These are phyloP conservation scores for Neogale vison DNA, from an alignment of 2,113 vertebrate species.

Conservation along the genomic window DNA sequence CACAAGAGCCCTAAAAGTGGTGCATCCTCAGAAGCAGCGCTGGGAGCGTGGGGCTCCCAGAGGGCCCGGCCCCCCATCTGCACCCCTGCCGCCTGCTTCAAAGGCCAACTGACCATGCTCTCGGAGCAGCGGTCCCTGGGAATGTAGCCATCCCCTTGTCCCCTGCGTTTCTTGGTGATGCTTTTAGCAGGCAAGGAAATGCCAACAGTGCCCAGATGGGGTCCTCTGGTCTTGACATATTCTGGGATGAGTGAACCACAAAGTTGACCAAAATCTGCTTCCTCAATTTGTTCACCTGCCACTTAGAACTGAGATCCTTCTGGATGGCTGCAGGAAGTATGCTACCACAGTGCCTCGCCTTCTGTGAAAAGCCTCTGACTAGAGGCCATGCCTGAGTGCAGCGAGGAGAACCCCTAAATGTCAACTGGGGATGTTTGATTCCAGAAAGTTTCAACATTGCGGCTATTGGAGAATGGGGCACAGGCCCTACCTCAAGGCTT, in stretches of 20 bases:
- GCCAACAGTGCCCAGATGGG: background rate
- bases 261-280: background rate
- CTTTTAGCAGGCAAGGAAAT: background rate
- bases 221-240: background rate
- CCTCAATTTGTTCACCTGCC: background rate
- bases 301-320: background rate
- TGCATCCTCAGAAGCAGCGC: background rate
- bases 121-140: background rate
- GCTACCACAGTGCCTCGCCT: background rate
- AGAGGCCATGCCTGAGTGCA: background rate
- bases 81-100: background rate
- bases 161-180: background rate
- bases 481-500: background rate
- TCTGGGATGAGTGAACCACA: background rate
- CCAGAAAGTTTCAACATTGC: background rate
- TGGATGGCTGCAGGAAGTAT: background rate
- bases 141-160: background rate
- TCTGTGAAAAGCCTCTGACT: background rate
- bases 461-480: background rate
- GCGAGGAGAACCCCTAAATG: background rate
- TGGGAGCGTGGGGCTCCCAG: fast-evolving
- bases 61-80: fast-evolving
- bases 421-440: background rate
- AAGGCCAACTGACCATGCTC: fast-evolving
- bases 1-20: background rate